Conservation (phyloP, 2,888 invertebrate species). For the Dryococelus australis region DNA sequence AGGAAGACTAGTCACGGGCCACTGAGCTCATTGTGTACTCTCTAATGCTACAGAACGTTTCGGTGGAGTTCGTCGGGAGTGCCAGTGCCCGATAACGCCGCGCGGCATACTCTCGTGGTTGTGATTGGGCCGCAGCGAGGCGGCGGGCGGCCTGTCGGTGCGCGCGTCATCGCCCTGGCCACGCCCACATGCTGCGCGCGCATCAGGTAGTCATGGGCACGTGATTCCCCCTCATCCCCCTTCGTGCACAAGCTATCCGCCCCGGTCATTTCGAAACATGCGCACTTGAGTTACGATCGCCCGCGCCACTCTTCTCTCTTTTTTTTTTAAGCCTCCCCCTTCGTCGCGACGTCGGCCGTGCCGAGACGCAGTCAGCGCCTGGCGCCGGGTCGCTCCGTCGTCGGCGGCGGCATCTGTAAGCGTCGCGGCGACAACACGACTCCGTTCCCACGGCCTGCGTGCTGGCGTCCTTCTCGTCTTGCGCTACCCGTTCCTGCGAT, state of each 20-base stretch:
- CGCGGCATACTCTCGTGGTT: too few relatives aligned
- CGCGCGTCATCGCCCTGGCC: background rate
- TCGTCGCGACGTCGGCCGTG: background rate
- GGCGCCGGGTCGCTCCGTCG: background rate
- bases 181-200: slow-evolving; percentile 1
- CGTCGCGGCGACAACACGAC: background rate
- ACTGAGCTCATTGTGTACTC: too few relatives aligned
- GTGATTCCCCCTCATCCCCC: background rate
- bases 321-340: background rate
- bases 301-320: too few relatives aligned
- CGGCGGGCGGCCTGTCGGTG: too few relatives aligned
- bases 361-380: slow-evolving; percentile 3
- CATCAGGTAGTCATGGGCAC: background rate
- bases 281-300: background rate
- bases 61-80: too few relatives aligned
- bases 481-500: too few relatives aligned
- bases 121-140: too few relatives aligned
- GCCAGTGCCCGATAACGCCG: too few relatives aligned
- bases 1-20: too few relatives aligned
- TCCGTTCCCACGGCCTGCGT: background rate
- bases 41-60: too few relatives aligned
- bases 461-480: too few relatives aligned
- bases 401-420: background rate
- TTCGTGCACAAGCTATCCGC: background rate
- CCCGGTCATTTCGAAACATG: background rate